Evolutionary conservation across 1,140 invertebrate genomes (phyloP), one percentile per base, ranked within the genome.

Genomic region (Arctopsyche grandis): DNA sequence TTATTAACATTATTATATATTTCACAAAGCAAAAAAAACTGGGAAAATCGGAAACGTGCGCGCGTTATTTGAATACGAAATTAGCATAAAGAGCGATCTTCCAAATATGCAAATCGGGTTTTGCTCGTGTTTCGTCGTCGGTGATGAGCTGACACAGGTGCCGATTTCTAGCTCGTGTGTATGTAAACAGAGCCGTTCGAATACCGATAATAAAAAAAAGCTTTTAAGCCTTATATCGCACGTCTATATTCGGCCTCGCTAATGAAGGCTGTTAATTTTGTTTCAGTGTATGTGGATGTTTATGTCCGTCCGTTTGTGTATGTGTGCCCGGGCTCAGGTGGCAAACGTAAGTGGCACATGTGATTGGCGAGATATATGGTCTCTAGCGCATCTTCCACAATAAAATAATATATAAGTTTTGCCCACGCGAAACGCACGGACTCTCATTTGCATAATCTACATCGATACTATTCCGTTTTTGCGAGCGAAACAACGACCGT

Each of bases 361-460:
- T 77, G 80, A 79, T 52, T 60, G 73, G 12, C 19, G 78, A 79
- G 78, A 79, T 75, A 78, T 79, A 82, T 75, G 78, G 69, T 29
- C 56, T 22, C 21, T 79, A 75, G 78, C 81, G 81, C 81, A 82
- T 82, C 81, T 79, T 79, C 75, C 52, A 77, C 69, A 77, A 81
- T 82, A 77, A 79, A 82, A 82, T 82, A 4, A 82, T 82, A 82
- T 79, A 75, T 73, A 77, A 56, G 63, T 26, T 66, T 19, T 66
- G 60, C 81, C 78, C 78, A 82, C 78, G 80, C 80, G 71, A 78
- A 56, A 71, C 74, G 70, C 43, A 69, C 74, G 73, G 29, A 21
- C 21, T 24, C 77, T 82, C 81, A 77, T 82, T 79, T 82, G 60
- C 81, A 82, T 82, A 82, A 82, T 79, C 78, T 78, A 44, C 63